Percentiles rank a stretch among this genome's conserved stretches.
These are phyloP conservation scores for Psophia crepitans DNA, from an alignment of 2,113 vertebrate species.

Conservation along the genomic window DNA sequence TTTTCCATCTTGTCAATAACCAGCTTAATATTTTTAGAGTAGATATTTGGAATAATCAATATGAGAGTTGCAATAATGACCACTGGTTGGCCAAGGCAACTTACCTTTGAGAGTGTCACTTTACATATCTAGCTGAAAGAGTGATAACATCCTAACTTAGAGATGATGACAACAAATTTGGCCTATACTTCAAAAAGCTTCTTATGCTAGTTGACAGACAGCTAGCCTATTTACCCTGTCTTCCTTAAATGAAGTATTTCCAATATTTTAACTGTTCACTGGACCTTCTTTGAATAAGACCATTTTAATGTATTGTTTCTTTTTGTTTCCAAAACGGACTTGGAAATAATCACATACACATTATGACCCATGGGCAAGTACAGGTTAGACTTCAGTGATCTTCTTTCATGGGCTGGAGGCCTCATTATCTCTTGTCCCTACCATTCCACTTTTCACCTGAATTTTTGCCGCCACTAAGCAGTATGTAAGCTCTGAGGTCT, in stretches of 20 bases:
- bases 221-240: neutral
- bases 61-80: neutral
- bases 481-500: neutral
- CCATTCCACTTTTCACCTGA: neutral
- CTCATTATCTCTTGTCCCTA: neutral
- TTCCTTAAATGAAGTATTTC: neutral
- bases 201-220: neutral
- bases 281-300: neutral
- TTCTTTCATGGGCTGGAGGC: neutral
- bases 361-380: neutral
- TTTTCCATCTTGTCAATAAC: neutral
- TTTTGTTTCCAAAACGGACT: neutral
- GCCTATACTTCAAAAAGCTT: neutral
- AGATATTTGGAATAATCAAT: neutral
- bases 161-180: neutral
- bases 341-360: neutral
- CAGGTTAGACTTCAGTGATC: neutral
- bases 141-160: neutral
- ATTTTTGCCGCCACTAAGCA: neutral
- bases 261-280: neutral
- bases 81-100: accelerated
- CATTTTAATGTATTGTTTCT: neutral
- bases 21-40: neutral
- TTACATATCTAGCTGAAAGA: neutral
- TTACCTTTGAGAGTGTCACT: neutral